These are phyloP conservation scores for Megalops atlanticus DNA, from an alignment of 2,113 vertebrate genomes.

Conservation along the genomic window DNA sequence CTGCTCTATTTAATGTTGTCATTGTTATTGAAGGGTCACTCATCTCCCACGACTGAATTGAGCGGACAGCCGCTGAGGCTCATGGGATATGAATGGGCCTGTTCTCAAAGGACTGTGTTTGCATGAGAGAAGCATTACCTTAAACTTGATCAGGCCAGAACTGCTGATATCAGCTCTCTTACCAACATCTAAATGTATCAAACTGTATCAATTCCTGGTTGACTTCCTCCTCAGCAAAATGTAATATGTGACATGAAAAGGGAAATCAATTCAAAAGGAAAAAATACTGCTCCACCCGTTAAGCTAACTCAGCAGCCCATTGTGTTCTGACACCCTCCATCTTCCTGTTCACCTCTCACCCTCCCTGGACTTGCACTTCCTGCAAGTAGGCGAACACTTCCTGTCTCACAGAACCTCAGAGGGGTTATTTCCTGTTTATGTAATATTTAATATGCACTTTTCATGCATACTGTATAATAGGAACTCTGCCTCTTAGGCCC, in stretches of 20 bases:
- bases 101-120: background rate
- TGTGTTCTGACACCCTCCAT: slow-evolving; percentile 44
- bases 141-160: background rate
- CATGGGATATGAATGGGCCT: background rate
- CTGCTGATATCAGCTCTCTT: slow-evolving; percentile 21
- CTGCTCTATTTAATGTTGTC: slow-evolving; percentile 39
- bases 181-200: slow-evolving; percentile 41
- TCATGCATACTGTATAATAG: background rate
- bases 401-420: slow-evolving; percentile 6
- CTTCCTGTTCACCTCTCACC: slow-evolving; percentile 58
- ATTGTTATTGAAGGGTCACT: slow-evolving; percentile 34
- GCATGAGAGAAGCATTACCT: background rate
- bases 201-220: slow-evolving; percentile 28
- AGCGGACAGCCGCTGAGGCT: slow-evolving; percentile 3
- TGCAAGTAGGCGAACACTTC: slow-evolving; percentile 33
- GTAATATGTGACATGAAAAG: slow-evolving; percentile 33
- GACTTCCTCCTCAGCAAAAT: slow-evolving; percentile 55
- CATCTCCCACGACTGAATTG: background rate
- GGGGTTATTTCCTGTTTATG: slow-evolving; percentile 33
- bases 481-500: background rate
- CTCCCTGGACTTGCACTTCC: slow-evolving; percentile 49
- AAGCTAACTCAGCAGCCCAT: slow-evolving; percentile 42
- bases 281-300: slow-evolving; percentile 24
- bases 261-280: background rate
- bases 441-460: background rate